Percentiles rank a stretch among this genome's conserved stretches.
These are phyloP conservation scores for Meloidogyne hapla DNA, from an alignment of 1,140 invertebrate species.

Conservation along the genomic window DNA sequence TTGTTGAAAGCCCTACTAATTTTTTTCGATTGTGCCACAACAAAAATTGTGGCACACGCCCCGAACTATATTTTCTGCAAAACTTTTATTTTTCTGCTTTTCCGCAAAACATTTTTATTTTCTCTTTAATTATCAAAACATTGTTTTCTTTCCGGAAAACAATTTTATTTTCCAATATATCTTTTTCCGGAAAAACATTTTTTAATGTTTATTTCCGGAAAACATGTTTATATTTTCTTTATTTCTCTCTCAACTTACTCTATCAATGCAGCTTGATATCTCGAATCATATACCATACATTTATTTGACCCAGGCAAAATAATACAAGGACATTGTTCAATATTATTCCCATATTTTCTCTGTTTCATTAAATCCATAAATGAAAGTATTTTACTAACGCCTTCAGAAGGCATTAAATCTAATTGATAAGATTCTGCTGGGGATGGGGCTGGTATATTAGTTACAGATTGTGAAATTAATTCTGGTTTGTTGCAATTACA, in stretches of 20 bases:
- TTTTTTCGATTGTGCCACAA: too few relatives aligned
- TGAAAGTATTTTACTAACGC: conserved; percentile 20
- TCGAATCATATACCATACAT: conserved; percentile 35
- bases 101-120: neutral
- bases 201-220: too few relatives aligned
- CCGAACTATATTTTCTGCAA: neutral
- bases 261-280: conserved; percentile 22
- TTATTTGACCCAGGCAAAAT: conserved; percentile 40
- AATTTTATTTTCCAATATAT: conserved; percentile 3
- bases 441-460: neutral
- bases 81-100: neutral
- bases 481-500: neutral
- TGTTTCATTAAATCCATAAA: conserved; percentile 46
- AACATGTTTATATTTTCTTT: neutral
- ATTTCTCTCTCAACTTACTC: neutral
- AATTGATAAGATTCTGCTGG: conserved; percentile 4
- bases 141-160: too few relatives aligned
- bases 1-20: too few relatives aligned
- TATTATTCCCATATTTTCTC: conserved; percentile 31
- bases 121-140: too few relatives aligned
- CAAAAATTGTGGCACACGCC: too few relatives aligned
- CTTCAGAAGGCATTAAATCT: neutral
- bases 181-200: neutral
- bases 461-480: neutral
- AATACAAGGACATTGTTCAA: conserved; percentile 51